Evolutionary conservation across 1,140 invertebrate species (phyloP).

Genomic region (Aphaenogaster floridana): DNA sequence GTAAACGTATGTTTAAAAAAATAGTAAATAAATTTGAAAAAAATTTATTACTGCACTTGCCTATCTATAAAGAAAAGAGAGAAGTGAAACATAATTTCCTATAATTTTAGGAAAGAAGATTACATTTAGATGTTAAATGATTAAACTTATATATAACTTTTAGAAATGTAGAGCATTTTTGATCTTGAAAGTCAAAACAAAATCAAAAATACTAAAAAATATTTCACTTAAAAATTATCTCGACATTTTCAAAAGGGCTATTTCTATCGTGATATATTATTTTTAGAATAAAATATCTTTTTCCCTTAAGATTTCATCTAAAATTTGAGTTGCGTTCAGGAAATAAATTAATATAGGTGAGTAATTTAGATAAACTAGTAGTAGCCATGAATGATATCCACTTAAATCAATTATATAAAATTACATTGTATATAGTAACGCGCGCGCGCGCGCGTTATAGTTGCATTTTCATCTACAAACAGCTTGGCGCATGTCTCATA

Average conservation of each 20-base stretch:
- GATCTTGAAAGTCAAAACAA: not conserved
- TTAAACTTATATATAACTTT: not conserved
- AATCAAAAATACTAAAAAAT: not conserved
- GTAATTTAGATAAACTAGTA: not conserved
- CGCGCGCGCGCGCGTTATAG: no score
- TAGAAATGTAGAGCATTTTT: not conserved
- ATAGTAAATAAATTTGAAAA: slow-evolving; percentile 1
- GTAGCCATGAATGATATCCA: not conserved
- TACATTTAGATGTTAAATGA: not conserved
- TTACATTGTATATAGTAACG: no score
- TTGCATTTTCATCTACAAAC: not conserved
- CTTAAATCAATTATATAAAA: not conserved
- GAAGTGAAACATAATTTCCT: not conserved
- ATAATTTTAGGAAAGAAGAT: not conserved
- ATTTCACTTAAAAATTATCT: not conserved
- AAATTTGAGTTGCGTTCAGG: not conserved
- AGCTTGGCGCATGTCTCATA: not conserved
- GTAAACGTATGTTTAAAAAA: not conserved
- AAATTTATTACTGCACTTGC: not conserved
- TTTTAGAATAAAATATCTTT: not conserved
- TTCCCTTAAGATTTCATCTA: not conserved
- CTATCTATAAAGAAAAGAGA: not conserved
- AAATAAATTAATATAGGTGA: not conserved
- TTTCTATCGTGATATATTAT: not conserved
- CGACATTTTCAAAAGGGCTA: not conserved